These are phyloP conservation scores for Sebastiscus tertius DNA, from an alignment of 2,797 vertebrate species.

Conservation along the genomic window DNA sequence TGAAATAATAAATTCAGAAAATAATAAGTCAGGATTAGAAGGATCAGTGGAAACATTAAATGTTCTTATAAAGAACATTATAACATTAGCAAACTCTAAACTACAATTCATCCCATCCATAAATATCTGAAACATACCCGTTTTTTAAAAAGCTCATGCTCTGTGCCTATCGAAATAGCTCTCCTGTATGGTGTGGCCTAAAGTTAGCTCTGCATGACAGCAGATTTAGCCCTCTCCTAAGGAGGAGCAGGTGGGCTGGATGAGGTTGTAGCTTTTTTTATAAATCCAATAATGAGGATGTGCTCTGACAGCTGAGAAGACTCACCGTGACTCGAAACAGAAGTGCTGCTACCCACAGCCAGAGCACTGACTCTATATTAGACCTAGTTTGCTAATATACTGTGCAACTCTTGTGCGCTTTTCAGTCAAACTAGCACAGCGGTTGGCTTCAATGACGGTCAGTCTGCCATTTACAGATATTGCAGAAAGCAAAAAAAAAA, in stretches of 20 bases:
- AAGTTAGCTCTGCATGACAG: conserved; percentile 13
- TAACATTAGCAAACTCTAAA: background rate
- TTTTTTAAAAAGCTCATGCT: background rate
- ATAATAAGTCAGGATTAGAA: background rate
- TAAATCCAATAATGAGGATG: conserved; percentile 50
- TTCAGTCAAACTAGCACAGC: background rate
- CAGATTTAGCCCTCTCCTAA: conserved; percentile 22
- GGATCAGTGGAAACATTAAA: background rate
- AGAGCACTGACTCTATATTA: conserved; percentile 12
- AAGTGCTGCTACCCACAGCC: conserved; percentile 7
- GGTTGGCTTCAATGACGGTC: background rate
- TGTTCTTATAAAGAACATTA: background rate
- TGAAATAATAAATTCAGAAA: background rate
- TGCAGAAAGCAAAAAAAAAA: background rate
- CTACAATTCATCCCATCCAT: background rate
- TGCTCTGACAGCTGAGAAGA: conserved; percentile 52
- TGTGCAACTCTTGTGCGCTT: background rate
- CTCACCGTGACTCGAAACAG: conserved; percentile 30
- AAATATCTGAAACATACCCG: background rate
- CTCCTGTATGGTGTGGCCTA: background rate
- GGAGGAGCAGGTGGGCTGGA: conserved; percentile 49
- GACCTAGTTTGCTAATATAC: background rate
- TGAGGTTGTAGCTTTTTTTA: conserved; percentile 31
- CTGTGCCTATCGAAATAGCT: background rate
- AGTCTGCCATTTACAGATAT: background rate